Percentiles rank a stretch among this genome's conserved stretches.
Conservation (phyloP, 2,888 invertebrate genomes). For the Pharmacophagus antenor region DNA sequence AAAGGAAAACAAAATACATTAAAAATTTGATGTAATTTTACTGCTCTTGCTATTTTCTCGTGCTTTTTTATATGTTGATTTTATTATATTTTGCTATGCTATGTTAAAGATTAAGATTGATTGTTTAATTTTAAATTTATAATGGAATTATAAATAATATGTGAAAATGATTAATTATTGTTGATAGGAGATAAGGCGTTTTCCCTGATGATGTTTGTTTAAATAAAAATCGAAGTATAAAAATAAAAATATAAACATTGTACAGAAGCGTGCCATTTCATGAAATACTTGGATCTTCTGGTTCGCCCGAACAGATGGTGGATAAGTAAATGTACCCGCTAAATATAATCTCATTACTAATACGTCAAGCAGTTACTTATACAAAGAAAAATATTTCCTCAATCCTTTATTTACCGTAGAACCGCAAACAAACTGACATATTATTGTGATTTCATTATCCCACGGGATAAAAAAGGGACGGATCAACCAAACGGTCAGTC, state of each 20-base stretch:
- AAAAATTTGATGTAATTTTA: no score
- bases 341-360: conserved; percentile 50
- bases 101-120: no score
- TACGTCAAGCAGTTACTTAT: conserved; percentile 44
- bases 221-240: not conserved
- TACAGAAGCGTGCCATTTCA: conserved; percentile 24
- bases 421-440: conserved; percentile 51
- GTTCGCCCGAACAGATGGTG: conserved; percentile 12
- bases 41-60: no score
- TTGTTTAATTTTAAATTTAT: no score
- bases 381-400: conserved; percentile 38
- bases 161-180: not conserved
- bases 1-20: no score
- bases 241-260: no score
- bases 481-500: conserved; percentile 47
- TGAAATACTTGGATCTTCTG: conserved; percentile 19
- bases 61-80: no score
- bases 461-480: conserved; percentile 49
- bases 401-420: conserved; percentile 45
- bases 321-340: conserved; percentile 30
- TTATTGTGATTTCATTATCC: conserved; percentile 46
- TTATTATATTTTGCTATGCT: no score
- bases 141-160: no score
- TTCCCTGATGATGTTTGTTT: no score
- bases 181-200: no score